Conservation (phyloP, 1,140 invertebrate species). For the Trichonephila inaurata region DNA sequence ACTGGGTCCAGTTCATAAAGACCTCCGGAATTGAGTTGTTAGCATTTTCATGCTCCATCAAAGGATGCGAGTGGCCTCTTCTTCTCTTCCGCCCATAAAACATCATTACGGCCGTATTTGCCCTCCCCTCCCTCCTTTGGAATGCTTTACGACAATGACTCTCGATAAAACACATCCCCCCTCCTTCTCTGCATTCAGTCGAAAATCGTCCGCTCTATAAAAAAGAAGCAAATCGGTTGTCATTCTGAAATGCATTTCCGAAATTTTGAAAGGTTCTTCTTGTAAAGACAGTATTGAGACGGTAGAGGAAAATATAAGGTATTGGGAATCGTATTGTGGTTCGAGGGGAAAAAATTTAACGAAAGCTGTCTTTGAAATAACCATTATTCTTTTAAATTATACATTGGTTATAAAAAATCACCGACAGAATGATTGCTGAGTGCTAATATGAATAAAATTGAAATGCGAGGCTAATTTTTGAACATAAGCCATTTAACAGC, state of each 20-base stretch:
- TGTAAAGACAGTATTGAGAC: not conserved
- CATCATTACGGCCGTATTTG: slow-evolving; percentile 57
- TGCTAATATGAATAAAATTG: too few species aligned
- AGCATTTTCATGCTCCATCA: slow-evolving; percentile 40
- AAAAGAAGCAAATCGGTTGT: slow-evolving; percentile 24
- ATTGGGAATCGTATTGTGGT: too few species aligned
- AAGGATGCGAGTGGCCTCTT: not conserved
- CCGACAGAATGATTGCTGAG: too few species aligned
- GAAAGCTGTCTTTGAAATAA: too few species aligned
- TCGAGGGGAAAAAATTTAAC: too few species aligned
- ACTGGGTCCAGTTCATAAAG: slow-evolving; percentile 8
- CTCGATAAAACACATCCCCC: slow-evolving; percentile 20
- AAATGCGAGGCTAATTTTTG: too few species aligned
- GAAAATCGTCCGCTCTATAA: slow-evolving; percentile 31
- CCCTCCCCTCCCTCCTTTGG: not conserved
- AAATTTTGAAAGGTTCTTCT: not conserved
- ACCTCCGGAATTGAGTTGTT: slow-evolving; percentile 36
- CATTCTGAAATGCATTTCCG: not conserved
- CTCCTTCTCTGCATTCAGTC: not conserved
- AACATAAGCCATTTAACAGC: too few species aligned
- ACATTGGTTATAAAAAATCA: too few species aligned
- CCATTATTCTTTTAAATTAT: too few species aligned
- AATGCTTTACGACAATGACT: slow-evolving; percentile 60
- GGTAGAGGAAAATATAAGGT: not conserved
- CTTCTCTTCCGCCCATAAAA: slow-evolving; percentile 61